A percentile compares a stretch with the other conserved stretches of the same genome.
Conservation (phyloP, 2,888 invertebrate genomes). For the Rugalucina vietnamica region DNA sequence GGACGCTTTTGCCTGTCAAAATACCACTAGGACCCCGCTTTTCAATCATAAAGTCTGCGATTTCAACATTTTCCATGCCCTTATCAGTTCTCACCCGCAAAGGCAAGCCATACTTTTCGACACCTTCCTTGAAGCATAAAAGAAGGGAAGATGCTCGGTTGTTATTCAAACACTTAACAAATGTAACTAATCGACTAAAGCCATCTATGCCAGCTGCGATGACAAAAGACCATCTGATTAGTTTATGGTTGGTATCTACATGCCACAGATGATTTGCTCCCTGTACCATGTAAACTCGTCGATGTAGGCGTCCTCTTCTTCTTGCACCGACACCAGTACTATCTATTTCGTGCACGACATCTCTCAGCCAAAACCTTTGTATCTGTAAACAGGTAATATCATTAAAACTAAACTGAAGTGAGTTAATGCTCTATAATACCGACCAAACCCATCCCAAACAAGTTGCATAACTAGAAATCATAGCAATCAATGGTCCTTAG, state of each 20-base stretch:
- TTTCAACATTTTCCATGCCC: constrained; percentile 41
- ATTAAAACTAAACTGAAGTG: too few relatives aligned
- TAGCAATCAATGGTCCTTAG: too few relatives aligned
- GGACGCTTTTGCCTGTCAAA: constrained; percentile 38
- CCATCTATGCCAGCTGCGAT: constrained; percentile 55
- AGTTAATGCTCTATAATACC: too few relatives aligned
- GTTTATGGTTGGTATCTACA: constrained; percentile 53
- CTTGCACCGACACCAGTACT: neutral
- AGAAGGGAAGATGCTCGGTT: constrained; percentile 48
- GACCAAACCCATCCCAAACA: too few relatives aligned
- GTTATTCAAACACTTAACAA: constrained; percentile 35
- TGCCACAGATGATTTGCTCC: constrained; percentile 57
- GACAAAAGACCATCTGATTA: constrained; percentile 51
- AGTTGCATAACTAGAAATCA: too few relatives aligned
- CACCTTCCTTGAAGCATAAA: constrained; percentile 28
- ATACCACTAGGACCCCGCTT: constrained; percentile 21
- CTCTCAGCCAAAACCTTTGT: constrained; percentile 20
- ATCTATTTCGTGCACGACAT: constrained; percentile 15
- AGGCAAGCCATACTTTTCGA: constrained; percentile 29
- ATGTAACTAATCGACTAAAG: constrained; percentile 44
- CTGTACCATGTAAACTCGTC: constrained; percentile 31
- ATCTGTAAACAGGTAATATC: too few relatives aligned
- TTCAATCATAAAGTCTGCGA: constrained; percentile 41
- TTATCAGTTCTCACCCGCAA: constrained; percentile 39
- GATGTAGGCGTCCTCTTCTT: constrained; percentile 2